Evolutionary conservation across 2,797 vertebrate species (phyloP), one percentile per base, ranked within the genome.

Genomic region (Chelmon rostratus): DNA sequence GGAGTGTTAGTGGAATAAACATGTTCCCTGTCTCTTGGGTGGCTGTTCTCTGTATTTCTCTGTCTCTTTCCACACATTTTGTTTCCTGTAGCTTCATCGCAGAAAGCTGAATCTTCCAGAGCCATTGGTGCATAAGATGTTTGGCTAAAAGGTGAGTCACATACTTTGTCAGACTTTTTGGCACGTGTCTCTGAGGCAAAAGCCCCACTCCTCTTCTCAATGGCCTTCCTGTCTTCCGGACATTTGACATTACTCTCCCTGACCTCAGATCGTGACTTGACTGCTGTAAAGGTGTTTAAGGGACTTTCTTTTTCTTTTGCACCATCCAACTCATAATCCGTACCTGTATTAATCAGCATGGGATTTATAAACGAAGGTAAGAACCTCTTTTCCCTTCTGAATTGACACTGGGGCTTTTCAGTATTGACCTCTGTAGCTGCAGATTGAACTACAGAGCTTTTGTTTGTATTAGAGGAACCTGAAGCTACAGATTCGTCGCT

Each of bases 281-380:
- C 89, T 0, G 91, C 91, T 56, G 92, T 92, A 9, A 93, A 93
- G 78, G 89, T 93, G 0, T 93, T 73, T 78, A 94, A 93, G 2
- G 93, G 89, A 59, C 91, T 91, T 82, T 96, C 95, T 57, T 93
- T 94, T 86, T 95, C 94, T 69, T 95, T 95, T 0, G 88, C 88
- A 71, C 92, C 90, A 23, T 96, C 95, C 0, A 95, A 90, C 0
- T 96, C 95, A 61, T 93, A 96, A 11, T 95, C 94, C 0, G 90
- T 67, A 59, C 96, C 96, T 92, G 96, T 92, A 85, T 96, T 95
- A 0, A 97, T 96, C 75, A 98, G 86, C 96, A 96, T 97, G 0
- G 96, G 96, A 77, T 97, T 98, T 84, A 97, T 96, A 83, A 97
- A 97, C 31, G 96, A 97, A 44, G 96, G 96, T 37, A 84, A 79